A percentile compares a stretch with the other conserved stretches of the same genome.
Evolutionary conservation across 2,113 vertebrate genomes (phyloP).

Genomic region (Ardeotis arabs): DNA sequence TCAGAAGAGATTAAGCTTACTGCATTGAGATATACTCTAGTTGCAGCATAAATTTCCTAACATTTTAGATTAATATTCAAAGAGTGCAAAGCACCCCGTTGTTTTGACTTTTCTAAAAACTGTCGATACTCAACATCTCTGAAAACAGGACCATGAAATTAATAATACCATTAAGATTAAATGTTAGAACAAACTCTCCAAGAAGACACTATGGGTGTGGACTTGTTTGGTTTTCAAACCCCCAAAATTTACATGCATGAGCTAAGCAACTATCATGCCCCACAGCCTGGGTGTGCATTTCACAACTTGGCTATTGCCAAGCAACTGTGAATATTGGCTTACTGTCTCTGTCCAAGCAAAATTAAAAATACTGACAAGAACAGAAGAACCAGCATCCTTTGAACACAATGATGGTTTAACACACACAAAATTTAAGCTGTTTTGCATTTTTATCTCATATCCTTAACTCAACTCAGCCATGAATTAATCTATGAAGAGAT

Average conservation of each 20-base stretch:
- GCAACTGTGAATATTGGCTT: background rate
- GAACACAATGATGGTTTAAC: background rate
- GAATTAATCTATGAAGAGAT: background rate
- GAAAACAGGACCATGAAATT: conserved; percentile 20
- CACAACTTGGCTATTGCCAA: background rate
- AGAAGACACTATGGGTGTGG: conserved; percentile 10
- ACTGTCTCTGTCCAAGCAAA: background rate
- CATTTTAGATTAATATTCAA: background rate
- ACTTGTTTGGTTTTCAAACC: background rate
- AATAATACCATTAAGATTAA: background rate
- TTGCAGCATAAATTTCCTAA: background rate
- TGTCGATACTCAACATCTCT: background rate
- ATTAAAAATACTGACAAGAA: background rate
- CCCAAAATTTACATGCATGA: conserved; percentile 6
- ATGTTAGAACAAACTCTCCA: conserved; percentile 29
- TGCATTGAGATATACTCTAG: background rate
- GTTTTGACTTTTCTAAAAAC: background rate
- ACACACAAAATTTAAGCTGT: background rate
- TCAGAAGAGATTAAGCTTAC: background rate
- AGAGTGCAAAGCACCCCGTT: background rate
- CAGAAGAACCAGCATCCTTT: background rate
- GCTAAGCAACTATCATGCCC: conserved; percentile 17
- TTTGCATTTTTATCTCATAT: conserved; percentile 1
- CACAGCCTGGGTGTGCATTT: conserved; percentile 39
- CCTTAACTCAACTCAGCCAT: background rate